phyloP scores from a whole-genome alignment of 1,140 invertebrate species.

The Tetramorium parvispinum region DNA sequence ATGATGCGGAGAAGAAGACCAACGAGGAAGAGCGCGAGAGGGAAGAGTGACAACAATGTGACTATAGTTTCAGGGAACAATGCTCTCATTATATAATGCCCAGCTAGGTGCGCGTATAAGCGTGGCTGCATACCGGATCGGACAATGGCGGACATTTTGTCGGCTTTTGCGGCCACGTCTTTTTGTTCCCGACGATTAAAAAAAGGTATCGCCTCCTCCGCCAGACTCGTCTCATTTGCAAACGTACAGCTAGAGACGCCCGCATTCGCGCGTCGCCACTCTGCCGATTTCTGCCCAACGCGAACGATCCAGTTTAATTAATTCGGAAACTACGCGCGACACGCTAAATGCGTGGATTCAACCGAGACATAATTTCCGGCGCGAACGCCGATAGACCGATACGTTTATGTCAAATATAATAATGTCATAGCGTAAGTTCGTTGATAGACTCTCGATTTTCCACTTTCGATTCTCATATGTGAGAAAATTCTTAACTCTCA shows the following conservation, averaged over 20 bases:
- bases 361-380: slow-evolving; percentile 34
- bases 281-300: not conserved
- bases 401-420: slow-evolving; percentile 27
- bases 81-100: slow-evolving; percentile 82
- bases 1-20: not conserved
- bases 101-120: slow-evolving; percentile 76
- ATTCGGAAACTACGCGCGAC: slow-evolving; percentile 22
- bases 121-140: slow-evolving; percentile 62
- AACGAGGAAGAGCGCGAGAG: slow-evolving; percentile 13
- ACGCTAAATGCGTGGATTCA: not conserved
- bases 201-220: slow-evolving; percentile 67
- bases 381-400: not conserved
- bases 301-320: slow-evolving; percentile 39
- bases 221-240: slow-evolving; percentile 50
- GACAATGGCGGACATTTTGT: slow-evolving; percentile 76
- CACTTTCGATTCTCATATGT: not conserved
- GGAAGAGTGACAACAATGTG: slow-evolving; percentile 81
- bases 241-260: not conserved
- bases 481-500: not conserved
- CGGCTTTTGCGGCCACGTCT: slow-evolving; percentile 65
- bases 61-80: slow-evolving; percentile 84
- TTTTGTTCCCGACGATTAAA: slow-evolving; percentile 74
- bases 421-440: not conserved
- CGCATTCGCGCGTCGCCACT: not conserved
- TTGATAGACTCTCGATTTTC: not conserved